Base-by-base conservation (phyloP, 1,140 invertebrate genomes). In the Patella vulgata region DNA sequence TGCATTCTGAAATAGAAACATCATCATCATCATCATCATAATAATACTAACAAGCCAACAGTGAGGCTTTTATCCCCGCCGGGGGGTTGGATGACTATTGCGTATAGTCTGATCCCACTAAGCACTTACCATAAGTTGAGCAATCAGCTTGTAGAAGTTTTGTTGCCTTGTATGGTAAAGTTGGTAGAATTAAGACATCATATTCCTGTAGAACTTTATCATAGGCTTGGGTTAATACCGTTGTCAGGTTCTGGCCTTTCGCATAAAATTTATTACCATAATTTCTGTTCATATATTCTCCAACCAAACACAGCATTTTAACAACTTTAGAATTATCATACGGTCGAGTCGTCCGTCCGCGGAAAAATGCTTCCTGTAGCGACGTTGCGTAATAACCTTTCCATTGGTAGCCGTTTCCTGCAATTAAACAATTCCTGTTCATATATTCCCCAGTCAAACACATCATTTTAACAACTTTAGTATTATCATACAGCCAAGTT, bases 161-260 rank as follows among this genome's bases (percentile, higher is more conserved):
- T 0, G 58, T 23, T 31, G 74, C 53, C 40, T 57, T 56, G 40
- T 55, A 68, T 9, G 74, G 64, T 11, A 75, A 19, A 0, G 78
- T 80, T 36, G 78, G 78, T 70, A 77, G 73, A 33, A 77, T 57
- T 3, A 78, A 55, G 33, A 73, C 72, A 46, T 78, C 74, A 63
- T 67, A 73, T 48, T 63, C 65, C 33, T 62, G 40, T 17, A 78
- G 48, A 1, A 63, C 68, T 17, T 62, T 51, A 36, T 77, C 66
- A 46, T 75, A 76, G 3, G 61, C 64, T 42, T 56, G 30, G 9
- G 58, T 59, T 17, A 78, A 33, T n/a, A 53, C 43, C 46, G 53
- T 33, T n/a, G 52, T 46, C 28, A 74, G 21, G 59, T 78, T 78
- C 40, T 63, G 63, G 0, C 61, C 69, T 31, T 64, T 68, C 50